Conservation (phyloP, 92 coral and sea anemone species). For the Palythoa grandis region DNA sequence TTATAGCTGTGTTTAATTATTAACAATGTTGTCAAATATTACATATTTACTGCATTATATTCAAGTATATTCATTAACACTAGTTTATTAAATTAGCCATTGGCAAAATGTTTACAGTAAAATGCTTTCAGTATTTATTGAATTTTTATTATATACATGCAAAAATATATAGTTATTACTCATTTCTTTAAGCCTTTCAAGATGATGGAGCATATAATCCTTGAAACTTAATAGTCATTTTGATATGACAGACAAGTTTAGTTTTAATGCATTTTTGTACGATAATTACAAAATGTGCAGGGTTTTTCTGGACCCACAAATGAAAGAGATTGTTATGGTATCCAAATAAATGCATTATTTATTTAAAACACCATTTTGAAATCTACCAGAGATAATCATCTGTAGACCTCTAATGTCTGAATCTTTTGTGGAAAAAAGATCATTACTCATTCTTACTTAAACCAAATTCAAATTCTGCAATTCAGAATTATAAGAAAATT, state of each 20-base stretch:
- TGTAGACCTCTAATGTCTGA: not conserved
- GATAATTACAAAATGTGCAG: not conserved
- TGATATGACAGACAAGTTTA: not conserved
- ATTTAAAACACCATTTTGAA: not conserved
- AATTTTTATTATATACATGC: not conserved
- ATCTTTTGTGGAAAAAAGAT: not conserved
- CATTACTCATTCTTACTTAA: not conserved
- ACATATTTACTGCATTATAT: not conserved
- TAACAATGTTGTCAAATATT: not conserved
- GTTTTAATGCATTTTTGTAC: slow-evolving; percentile 3
- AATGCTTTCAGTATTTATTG: slow-evolving; percentile 1
- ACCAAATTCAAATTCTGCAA: not conserved
- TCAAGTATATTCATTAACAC: not conserved
- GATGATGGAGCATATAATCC: not conserved
- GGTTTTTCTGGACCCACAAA: not conserved
- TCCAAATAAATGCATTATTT: not conserved
- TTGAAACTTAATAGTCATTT: not conserved
- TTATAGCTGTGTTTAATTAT: no score
- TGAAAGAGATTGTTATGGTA: not conserved
- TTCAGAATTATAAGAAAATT: no score
- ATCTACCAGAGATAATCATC: not conserved
- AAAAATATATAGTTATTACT: not conserved
- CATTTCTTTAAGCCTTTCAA: not conserved
- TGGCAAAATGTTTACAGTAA: not conserved
- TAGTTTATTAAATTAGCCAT: not conserved